Evolutionary conservation across 2,797 vertebrate species (phyloP), one percentile per base, ranked within the genome.

Genomic region (Leptoclinus maculatus): DNA sequence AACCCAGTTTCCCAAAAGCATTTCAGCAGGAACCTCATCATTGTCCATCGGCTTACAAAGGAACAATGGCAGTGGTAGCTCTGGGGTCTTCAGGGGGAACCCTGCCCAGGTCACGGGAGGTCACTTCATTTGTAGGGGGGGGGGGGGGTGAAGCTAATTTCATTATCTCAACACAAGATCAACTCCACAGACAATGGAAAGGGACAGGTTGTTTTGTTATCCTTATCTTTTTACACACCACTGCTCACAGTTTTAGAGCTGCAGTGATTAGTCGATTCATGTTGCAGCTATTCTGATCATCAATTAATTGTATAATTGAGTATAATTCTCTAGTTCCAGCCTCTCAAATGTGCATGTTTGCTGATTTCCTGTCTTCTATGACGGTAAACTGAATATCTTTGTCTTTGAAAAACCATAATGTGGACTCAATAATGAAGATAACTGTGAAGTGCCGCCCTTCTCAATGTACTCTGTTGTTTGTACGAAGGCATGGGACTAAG

Each of bases 131-230:
- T 79, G 87, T 53, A 58, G 64, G 71, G 79, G 89, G 87, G 86
- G 87, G 74, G 87, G 86, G 76, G 56, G 80, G 85, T 63, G 64
- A 47, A 21, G 79, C 84, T 86, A 85, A 89, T 94, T 92, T 94
- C 87, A 94, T 93, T 93, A 91, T 91, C 91, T 92, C 80, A 78
- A 82, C 87, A 79, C 85, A 90, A 94, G 92, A 93, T 94, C 92
- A 95, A 94, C 91, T 92, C 85, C 63, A 8, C 1, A 29, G 68
- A 87, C 88, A 89, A 87, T 85, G 64, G 68, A 79, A 76, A 79
- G 82, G 78, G 79, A 85, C 76, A 56, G 56, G 23, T 68, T 76
- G 41, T 41, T 68, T 27, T 53, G 59, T 49, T 43, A 19, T 8
- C 27, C 25, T 54, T 2, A 5, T 54, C 53, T 51, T 12, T 51